Percentiles rank a stretch among this genome's conserved stretches.
phyloP scores from a whole-genome alignment of 2,888 invertebrate genomes.

The Colostygia pectinataria region DNA sequence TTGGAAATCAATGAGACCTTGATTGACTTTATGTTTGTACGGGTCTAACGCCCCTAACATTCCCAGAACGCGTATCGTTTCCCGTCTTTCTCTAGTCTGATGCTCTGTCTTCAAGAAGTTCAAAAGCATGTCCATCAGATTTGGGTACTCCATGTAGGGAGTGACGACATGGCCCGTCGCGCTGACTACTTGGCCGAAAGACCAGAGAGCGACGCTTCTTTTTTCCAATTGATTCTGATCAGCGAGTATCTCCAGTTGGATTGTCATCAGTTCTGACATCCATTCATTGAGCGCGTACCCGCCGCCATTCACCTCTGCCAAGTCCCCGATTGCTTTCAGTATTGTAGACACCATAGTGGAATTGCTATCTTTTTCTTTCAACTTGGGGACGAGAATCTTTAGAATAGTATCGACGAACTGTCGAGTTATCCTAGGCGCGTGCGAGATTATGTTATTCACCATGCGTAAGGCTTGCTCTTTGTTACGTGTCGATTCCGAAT shows the following conservation, averaged over 20 bases:
- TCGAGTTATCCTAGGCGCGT: constrained; percentile 95
- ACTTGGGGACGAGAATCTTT: constrained; percentile 93
- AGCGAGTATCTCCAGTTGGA: constrained; percentile 95
- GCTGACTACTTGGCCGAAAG: constrained; percentile 97
- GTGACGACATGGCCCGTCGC: constrained; percentile 98
- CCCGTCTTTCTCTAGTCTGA: constrained; percentile 90
- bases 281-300: constrained; percentile 94
- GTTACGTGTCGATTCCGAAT: constrained; percentile 96
- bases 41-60: constrained; percentile 98
- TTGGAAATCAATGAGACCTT: constrained; percentile 95
- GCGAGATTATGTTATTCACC: constrained; percentile 96
- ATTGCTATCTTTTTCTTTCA: constrained; percentile 94
- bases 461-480: constrained; percentile 98
- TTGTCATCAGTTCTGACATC: constrained; percentile 93
- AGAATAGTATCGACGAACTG: constrained; percentile 98
- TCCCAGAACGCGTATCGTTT: constrained; percentile 97
- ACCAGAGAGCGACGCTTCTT: constrained; percentile 96
- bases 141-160: constrained; percentile 97
- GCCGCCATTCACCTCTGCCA: constrained; percentile 94
- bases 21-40: constrained; percentile 97
- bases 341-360: constrained; percentile 96
- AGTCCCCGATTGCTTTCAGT: constrained; percentile 95
- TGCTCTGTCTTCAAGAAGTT: constrained; percentile 98
- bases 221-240: constrained; percentile 97
- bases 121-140: constrained; percentile 94